phyloP scores from a whole-genome alignment of 2,888 invertebrate genomes.

The Lasioglossum pauxillum region DNA sequence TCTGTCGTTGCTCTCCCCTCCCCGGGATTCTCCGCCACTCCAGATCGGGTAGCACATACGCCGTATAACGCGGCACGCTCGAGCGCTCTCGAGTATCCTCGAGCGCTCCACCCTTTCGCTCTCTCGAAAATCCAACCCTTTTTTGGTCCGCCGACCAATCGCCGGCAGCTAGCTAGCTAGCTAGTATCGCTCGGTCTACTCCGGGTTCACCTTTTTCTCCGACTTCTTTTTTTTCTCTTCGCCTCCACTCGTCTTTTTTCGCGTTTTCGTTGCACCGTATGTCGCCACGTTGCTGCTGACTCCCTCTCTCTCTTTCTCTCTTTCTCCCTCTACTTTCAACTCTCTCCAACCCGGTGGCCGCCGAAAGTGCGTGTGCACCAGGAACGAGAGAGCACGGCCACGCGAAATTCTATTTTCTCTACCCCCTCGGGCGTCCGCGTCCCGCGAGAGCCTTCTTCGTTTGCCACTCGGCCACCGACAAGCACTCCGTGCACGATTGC shows the following conservation, averaged over 20 bases:
- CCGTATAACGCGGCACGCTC: conserved; percentile 50
- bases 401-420: conserved; percentile 48
- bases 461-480: conserved; percentile 24
- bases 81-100: conserved; percentile 71
- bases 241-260: background rate
- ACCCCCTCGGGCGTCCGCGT: conserved; percentile 22
- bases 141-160: conserved; percentile 70
- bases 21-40: conserved; percentile 10
- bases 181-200: conserved; percentile 25
- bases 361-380: conserved; percentile 23
- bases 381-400: background rate
- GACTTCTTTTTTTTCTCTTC: background rate
- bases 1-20: conserved; percentile 8
- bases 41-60: conserved; percentile 58
- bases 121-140: conserved; percentile 75
- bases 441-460: conserved; percentile 64
- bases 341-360: background rate
- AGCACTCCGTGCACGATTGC: conserved; percentile 35
- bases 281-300: background rate
- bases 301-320: background rate
- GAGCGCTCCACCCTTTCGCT: conserved; percentile 78
- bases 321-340: background rate
- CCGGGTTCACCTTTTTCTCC: conserved; percentile 12
- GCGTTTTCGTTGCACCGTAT: conserved; percentile 30
- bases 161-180: conserved; percentile 43